Evolutionary conservation across 2,113 vertebrate species (phyloP).

Genomic region (Sebastes fasciatus): DNA sequence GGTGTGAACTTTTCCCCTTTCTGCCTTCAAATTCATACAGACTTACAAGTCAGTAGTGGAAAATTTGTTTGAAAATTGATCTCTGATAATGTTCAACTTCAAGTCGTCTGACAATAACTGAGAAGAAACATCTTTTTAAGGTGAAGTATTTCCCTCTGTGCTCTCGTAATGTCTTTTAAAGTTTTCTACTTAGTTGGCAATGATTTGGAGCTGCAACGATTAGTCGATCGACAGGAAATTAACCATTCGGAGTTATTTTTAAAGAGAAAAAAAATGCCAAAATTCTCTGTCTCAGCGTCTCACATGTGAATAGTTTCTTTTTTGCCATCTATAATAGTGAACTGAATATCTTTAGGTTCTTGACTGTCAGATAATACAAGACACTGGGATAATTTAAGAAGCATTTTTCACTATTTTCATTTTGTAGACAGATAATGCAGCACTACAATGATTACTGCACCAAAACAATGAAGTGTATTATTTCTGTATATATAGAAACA

Average conservation of each 20-base stretch:
- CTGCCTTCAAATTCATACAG: conserved; percentile 11
- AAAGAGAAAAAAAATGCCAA: too few relatives aligned
- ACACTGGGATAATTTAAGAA: neutral
- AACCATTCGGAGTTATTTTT: neutral
- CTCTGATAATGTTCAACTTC: neutral
- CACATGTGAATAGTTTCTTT: neutral
- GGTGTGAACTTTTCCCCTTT: conserved; percentile 50
- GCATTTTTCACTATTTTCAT: neutral
- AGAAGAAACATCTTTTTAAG: conserved; percentile 34
- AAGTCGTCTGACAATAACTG: neutral
- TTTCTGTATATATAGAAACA: neutral
- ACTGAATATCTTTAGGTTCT: neutral
- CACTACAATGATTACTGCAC: neutral
- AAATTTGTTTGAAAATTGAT: conserved; percentile 8
- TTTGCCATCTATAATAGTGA: too few relatives aligned
- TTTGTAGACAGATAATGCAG: neutral
- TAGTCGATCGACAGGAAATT: neutral
- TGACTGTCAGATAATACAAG: neutral
- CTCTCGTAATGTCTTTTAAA: neutral
- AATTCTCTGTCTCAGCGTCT: neutral
- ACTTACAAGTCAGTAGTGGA: neutral
- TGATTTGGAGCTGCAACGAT: neutral
- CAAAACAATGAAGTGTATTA: neutral
- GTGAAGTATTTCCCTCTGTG: conserved; percentile 38
- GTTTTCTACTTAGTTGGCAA: neutral